Percentiles rank a stretch among this genome's conserved stretches.
phyloP scores from a whole-genome alignment of 2,888 invertebrate genomes.

The Apodemia zela region DNA sequence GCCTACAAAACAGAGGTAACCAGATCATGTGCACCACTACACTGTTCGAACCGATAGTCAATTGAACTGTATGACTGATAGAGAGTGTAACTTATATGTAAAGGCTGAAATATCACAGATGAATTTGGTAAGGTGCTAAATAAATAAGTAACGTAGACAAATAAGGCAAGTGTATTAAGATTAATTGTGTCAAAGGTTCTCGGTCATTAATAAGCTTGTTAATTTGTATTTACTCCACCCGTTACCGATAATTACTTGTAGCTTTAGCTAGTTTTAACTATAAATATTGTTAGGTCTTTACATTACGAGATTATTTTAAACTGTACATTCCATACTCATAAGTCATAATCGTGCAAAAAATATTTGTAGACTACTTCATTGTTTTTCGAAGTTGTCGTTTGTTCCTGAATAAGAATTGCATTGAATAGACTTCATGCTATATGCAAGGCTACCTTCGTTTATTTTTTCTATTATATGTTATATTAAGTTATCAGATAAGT shows the following conservation, averaged over 20 bases:
- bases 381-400: constrained; percentile 22
- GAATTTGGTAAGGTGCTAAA: constrained; percentile 78
- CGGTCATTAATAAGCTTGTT: constrained; percentile 67
- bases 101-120: constrained; percentile 77
- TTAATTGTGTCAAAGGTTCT: constrained; percentile 45
- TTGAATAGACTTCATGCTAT: constrained; percentile 3
- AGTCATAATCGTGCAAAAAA: constrained; percentile 27
- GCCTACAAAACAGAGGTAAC: constrained; percentile 76
- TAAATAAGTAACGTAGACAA: constrained; percentile 63
- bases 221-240: constrained; percentile 76
- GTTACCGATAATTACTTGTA: constrained; percentile 71
- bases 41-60: constrained; percentile 56
- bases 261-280: constrained; percentile 61
- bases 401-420: constrained; percentile 22
- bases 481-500: constrained; percentile 53
- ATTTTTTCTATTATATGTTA: constrained; percentile 22
- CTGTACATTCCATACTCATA: constrained; percentile 47
- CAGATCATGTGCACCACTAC: constrained; percentile 34
- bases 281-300: constrained; percentile 55
- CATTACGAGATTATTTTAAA: constrained; percentile 48
- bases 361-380: constrained; percentile 25
- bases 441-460: constrained; percentile 23
- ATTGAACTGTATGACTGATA: constrained; percentile 64
- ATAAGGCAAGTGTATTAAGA: constrained; percentile 58
- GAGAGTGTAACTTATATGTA: constrained; percentile 54